Evolutionary conservation across 2,797 vertebrate genomes (phyloP).

Genomic region (Setipinna tenuifilis): DNA sequence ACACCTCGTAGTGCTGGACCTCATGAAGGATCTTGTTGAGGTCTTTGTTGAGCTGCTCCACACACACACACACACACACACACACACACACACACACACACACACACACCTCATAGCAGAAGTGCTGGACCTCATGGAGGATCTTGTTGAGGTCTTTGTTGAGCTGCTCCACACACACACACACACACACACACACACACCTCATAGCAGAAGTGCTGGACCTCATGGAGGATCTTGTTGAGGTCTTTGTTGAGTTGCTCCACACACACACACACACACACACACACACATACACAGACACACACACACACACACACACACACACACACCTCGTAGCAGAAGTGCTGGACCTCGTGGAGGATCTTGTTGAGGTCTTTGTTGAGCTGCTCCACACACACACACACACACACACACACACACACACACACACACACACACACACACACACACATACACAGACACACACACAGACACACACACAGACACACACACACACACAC

Average conservation of each 20-base stretch:
- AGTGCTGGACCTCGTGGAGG: too few relatives aligned
- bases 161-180: slow-evolving; percentile 51
- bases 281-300: background rate
- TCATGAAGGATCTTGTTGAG: too few relatives aligned
- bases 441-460: too few relatives aligned
- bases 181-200: slow-evolving; percentile 52
- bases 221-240: too few relatives aligned
- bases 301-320: too few relatives aligned
- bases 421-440: background rate
- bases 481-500: slow-evolving; percentile 12
- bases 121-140: too few relatives aligned
- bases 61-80: background rate
- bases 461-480: background rate
- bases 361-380: too few relatives aligned
- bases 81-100: background rate
- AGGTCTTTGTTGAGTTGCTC: too few relatives aligned
- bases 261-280: background rate
- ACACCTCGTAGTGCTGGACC: too few relatives aligned
- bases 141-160: too few relatives aligned
- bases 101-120: slow-evolving; percentile 80
- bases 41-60: too few relatives aligned
- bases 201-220: slow-evolving; percentile 72
- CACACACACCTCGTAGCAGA: slow-evolving; percentile 80
- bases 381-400: slow-evolving; percentile 3
- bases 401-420: background rate